Evolutionary conservation across 30 jellyfish, hydroid and myxozoan genomes (phyloP).

Genomic region (Aurelia coerulea): DNA sequence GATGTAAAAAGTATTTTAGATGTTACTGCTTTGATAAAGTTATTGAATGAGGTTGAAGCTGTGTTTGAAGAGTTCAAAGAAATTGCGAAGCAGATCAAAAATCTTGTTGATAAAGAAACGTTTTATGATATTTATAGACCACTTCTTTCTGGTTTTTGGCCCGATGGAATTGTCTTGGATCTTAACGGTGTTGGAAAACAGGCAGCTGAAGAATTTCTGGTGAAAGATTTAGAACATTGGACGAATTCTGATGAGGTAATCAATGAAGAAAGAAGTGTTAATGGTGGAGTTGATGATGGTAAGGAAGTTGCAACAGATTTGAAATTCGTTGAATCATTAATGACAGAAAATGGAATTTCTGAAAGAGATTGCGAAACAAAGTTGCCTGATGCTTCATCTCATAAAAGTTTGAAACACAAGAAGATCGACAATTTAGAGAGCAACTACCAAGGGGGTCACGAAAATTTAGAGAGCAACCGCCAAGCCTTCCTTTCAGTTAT

Average conservation of each 20-base stretch:
- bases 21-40: neutral
- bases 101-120: conserved; percentile 31
- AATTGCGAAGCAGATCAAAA: neutral
- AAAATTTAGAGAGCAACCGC: neutral
- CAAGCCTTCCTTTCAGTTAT: conserved; percentile 13
- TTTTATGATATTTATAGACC: conserved; percentile 64
- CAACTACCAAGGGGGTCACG: neutral
- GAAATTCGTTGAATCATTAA: neutral
- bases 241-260: neutral
- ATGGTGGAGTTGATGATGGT: too few species aligned
- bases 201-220: neutral
- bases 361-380: neutral
- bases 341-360: neutral
- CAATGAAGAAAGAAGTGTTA: too few species aligned
- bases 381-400: neutral
- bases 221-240: neutral
- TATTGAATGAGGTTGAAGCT: neutral
- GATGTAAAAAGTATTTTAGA: too few species aligned
- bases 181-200: neutral
- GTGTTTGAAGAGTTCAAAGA: conserved; percentile 38
- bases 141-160: conserved; percentile 62
- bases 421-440: too few species aligned
- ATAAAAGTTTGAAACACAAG: too few species aligned
- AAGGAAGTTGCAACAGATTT: too few species aligned
- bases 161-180: conserved; percentile 38